A percentile compares a stretch with the other conserved stretches of the same genome.
Evolutionary conservation across 2,113 vertebrate genomes (phyloP).

Genomic region (Paradisaea rubra): DNA sequence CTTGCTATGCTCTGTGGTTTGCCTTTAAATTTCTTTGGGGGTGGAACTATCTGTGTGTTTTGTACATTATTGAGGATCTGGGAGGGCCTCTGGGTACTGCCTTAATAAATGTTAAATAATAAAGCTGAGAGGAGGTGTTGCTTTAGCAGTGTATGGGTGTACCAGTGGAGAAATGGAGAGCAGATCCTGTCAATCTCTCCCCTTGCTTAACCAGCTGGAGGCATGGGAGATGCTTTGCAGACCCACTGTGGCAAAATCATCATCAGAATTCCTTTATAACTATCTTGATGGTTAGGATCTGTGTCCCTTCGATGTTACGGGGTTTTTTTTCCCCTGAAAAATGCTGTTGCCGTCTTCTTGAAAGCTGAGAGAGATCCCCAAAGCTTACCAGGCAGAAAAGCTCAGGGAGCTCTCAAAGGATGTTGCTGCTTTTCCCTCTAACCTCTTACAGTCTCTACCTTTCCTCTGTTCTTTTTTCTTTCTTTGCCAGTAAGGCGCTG

Average conservation of each 20-base stretch:
- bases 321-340: background rate
- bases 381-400: conserved; percentile 11
- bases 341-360: background rate
- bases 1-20: background rate
- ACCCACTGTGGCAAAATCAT: background rate
- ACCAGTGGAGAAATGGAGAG: background rate
- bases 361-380: conserved; percentile 18
- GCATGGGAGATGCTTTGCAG: background rate
- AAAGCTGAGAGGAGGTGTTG: background rate
- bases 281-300: background rate
- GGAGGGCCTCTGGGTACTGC: background rate
- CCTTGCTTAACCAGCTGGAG: background rate
- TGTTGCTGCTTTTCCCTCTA: conserved; percentile 24
- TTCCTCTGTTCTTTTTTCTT: conserved; percentile 45
- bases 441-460: conserved; percentile 28
- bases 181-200: background rate
- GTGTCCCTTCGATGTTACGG: background rate
- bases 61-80: background rate
- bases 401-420: conserved; percentile 44
- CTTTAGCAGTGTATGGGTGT: background rate
- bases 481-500: conserved; percentile 19
- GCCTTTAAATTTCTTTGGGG: background rate
- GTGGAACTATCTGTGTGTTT: background rate
- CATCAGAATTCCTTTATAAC: background rate
- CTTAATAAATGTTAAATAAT: background rate